Conservation (phyloP, 2,797 vertebrate genomes). For the Takifugu rubripes region DNA sequence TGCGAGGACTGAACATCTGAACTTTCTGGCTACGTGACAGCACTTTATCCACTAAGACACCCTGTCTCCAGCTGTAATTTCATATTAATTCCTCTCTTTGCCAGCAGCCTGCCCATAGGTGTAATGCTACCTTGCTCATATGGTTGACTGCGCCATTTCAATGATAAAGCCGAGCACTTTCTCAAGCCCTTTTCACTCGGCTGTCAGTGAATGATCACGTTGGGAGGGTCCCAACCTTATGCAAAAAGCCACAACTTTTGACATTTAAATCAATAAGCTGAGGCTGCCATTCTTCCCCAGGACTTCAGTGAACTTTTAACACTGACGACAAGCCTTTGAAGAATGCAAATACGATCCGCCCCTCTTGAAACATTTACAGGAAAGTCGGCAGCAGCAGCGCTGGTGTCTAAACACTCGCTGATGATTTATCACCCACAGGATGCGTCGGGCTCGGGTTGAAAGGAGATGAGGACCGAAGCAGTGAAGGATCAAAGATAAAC, state of each 20-base stretch:
- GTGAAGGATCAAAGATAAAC: constrained; percentile 75
- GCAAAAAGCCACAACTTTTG: constrained; percentile 63
- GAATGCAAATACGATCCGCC: constrained; percentile 68
- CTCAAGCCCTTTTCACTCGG: constrained; percentile 27
- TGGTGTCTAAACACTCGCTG: constrained; percentile 67
- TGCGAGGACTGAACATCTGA: constrained; percentile 21
- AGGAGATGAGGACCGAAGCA: constrained; percentile 62
- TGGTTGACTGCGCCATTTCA: constrained; percentile 42
- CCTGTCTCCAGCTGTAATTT: constrained; percentile 18
- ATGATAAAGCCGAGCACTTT: constrained; percentile 57
- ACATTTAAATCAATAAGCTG: constrained; percentile 69
- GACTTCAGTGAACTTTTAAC: constrained; percentile 75
- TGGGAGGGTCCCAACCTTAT: constrained; percentile 43
- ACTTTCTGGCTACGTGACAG: constrained; percentile 31
- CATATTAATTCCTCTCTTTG: constrained; percentile 22
- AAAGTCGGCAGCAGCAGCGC: constrained; percentile 62
- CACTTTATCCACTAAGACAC: constrained; percentile 14
- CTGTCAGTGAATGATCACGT: constrained; percentile 50
- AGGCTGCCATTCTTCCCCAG: constrained; percentile 46
- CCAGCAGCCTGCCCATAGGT: constrained; percentile 13
- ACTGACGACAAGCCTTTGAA: constrained; percentile 54
- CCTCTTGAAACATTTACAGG: constrained; percentile 65
- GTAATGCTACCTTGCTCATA: constrained; percentile 31
- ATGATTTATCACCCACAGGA: constrained; percentile 70
- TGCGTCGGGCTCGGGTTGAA: constrained; percentile 60